Evolutionary conservation across 1,140 invertebrate genomes (phyloP), one percentile per base, ranked within the genome.

Genomic region (Sminthurides bifidus): DNA sequence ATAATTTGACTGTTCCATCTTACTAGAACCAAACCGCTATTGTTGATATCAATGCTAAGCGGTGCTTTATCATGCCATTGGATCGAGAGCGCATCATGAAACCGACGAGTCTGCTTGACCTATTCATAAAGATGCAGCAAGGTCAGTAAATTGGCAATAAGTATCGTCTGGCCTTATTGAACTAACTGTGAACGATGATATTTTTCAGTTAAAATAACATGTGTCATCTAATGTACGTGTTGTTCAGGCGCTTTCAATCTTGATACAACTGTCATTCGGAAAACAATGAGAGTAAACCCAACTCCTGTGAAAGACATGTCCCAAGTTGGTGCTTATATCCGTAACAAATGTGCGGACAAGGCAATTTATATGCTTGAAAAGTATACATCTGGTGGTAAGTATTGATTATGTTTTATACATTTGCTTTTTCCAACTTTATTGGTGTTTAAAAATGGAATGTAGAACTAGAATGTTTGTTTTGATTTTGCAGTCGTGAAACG

Each of bases 1-100:
- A 30, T 43, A 23, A 44, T 24, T 2, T 40, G 10, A 52, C 24
- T 38, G 5, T 24, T 24, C 19, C 14, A n/a, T 37, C 5, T 21
- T 31, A 67, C 26, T 62, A 76, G 74, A 75, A 62, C 68, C 80
- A 82, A 63, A 91, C 86, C 54, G 85, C 83, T 61, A 93, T 94
- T 60, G 80, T 92, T 58, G 89, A 93, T 72, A 73, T 79, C 12
- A 81, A 82, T 46, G 77, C 79, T 23, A 68, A 73, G 43, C 79
- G 82, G 17, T 94, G 91, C 72, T 94, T 91, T 70, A 79, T 92
- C 2, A 89, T 92, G 86, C 83, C 85, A 8, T 73, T 94, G 57
- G 83, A 92, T 72, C 77, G 83, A 35, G 75, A 77, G 33, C 74
- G 79, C 50, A 81, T 90, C 52, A 66, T 74, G 19, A 74, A 90